Evolutionary conservation across 2,113 vertebrate genomes (phyloP), one percentile per base, ranked within the genome.

Genomic region (Aptenodytes patagonicus): DNA sequence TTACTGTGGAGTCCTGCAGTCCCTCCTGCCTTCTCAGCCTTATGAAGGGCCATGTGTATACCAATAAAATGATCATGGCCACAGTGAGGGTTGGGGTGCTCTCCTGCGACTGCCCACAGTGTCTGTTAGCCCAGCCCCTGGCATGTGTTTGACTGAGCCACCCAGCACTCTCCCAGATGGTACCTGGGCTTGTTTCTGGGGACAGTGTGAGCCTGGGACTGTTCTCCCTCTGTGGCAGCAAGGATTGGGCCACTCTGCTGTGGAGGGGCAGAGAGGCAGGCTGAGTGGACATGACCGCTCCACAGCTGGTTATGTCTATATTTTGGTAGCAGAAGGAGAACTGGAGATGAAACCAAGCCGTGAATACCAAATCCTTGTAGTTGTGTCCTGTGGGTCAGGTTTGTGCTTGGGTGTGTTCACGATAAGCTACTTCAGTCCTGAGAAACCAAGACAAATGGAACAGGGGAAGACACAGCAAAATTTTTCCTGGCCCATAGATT

Each of bases 231-330:
- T n/a, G 22, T 12, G 25, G 28, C 46, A 78, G 32, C 46, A 57
- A 22, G 31, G 17, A 42, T 42, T 20, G 14, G 10, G 78, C 29
- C 10, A 10, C 31, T 22, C 38, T 66, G 9, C 12, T 47, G 10
- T 31, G 11, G 40, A 61, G 34, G 18, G 28, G 6, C 51, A 70
- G 55, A 80, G 44, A 66, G 31, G 21, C 29, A 73, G 73, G 7
- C 5, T 52, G 29, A 17, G 19, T 1, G 1, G 18, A 46, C 0
- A 0, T n/a, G 46, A 47, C 44, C 5, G 3, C 24, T 68, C 46
- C 58, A 65, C 34, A 80, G 49, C 40, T 80, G 9, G 29, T 80
- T 69, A 69, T 22, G 40, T 28, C 64, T 69, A 10, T 44, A 42
- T 52, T 81, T 76, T 31, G 19, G 40, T 44, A 91, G 7, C 13